Evolutionary conservation across 2,888 invertebrate genomes (phyloP), one percentile per base, ranked within the genome.

Genomic region (Junonia oenone): DNA sequence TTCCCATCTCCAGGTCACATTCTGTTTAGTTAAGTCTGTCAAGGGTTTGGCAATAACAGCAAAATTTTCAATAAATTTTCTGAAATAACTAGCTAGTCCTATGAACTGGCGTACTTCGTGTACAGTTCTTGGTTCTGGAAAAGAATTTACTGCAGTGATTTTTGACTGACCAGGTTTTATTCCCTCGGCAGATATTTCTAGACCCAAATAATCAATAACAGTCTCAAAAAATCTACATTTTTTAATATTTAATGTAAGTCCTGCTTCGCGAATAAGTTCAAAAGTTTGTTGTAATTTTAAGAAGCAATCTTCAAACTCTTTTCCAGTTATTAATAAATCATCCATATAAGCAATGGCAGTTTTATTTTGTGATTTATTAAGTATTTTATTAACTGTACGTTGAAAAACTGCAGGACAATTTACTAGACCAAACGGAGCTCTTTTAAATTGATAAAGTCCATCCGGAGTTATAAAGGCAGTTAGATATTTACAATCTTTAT

Each of bases 11-110:
- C 22, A 22, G 2, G 22, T 22, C 5, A 22, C 5, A 22, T 22
- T 22, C 5, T 22, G 22, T 22, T 22, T 22, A 5, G 22, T 22
- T 22, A 22, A 22, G 5, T 22, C 22, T 22, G 22, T 22, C 22
- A 22, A 5, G n/a, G 33, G 33, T n/a, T n/a, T 11, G 0, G 64
- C 65, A 17, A 67, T 64, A 0, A 15, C 4, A 1, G 69, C 62
- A 47, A 64, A 74, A 6, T 55, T 50, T 31, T 58, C 55, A 0
- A 73, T 51, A 51, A 73, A 73, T 19, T 62, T 52, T 19, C 71
- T 29, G 45, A 72, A 71, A 38, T 60, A 71, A 14, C 64, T 61
- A 0, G 68, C 56, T 1, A 73, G 57, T 2, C 69, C 69, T 1
- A 71, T 13, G 19, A 70, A 70, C 27, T 63, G 66, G n/a, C 66